A percentile compares a stretch with the other conserved stretches of the same genome.
Evolutionary conservation across 2,797 vertebrate species (phyloP).

Genomic region (Phaenicophaeus curvirostris): DNA sequence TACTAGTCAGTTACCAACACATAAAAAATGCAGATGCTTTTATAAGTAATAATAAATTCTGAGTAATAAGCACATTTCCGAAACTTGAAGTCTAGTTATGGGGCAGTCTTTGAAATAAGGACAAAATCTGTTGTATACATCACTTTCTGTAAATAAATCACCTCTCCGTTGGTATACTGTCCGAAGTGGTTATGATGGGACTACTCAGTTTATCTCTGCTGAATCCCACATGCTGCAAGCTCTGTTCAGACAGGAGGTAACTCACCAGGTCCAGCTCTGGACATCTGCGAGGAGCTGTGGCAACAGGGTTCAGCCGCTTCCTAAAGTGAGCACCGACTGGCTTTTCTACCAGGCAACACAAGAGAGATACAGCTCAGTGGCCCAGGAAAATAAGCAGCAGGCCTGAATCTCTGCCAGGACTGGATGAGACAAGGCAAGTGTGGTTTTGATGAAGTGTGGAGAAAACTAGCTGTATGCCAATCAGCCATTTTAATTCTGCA

Average conservation of each 20-base stretch:
- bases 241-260: background rate
- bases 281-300: background rate
- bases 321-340: background rate
- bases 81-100: background rate
- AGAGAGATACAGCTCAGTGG: background rate
- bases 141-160: background rate
- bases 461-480: background rate
- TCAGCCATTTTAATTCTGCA: background rate
- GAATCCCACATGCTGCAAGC: background rate
- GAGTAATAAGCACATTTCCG: background rate
- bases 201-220: background rate
- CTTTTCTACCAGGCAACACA: background rate
- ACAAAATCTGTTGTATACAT: background rate
- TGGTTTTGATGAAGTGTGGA: background rate
- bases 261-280: background rate
- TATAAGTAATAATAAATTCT: background rate
- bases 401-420: background rate
- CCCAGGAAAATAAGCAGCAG: background rate
- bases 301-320: background rate
- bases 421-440: background rate
- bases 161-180: accelerated
- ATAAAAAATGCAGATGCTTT: background rate
- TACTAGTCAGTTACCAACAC: background rate
- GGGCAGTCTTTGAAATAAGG: background rate
- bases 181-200: background rate